Evolutionary conservation across 2,113 vertebrate genomes (phyloP), one percentile per base, ranked within the genome.

Genomic region (Stigmatopora argus): DNA sequence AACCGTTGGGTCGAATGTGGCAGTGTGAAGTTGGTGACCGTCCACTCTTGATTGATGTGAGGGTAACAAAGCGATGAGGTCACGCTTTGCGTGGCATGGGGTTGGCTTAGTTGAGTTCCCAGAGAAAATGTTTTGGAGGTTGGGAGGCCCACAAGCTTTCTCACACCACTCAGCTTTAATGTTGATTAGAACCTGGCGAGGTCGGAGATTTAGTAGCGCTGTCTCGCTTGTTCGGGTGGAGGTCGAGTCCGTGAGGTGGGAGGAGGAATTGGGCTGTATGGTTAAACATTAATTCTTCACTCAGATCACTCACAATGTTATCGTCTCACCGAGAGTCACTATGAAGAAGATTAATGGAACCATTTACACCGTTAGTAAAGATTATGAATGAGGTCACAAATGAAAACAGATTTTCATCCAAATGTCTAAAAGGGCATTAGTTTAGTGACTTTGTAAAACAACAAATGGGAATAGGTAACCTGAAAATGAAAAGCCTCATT

Each of bases 301-400:
- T 81, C 73, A 74, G 85, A 73, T 74, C 69, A 64, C 67, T 1
- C 10, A 66, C 63, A 69, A 56, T 59, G 38, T 69, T 66, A 56
- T 55, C 72, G 62, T 79, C 34, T 2, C 35, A 72, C 52, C 64
- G 62, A 75, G 73, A 66, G 78, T 87, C 78, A 78, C 75, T 70
- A 78, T 78, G 78, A 83, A 61, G 70, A 84, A 78, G 87, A 80
- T 69, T 65, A 84, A 84, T 82, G 84, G 89, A 88, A 90, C 87
- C 77, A 82, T 41, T 87, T 76, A 86, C 84, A 89, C 85, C 70
- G 86, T 70, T 64, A 75, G 77, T 55, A 61, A 78, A 76, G 63
- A 62, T 19, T 4, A 70, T 77, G 76, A 72, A 85, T 82, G 67
- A 67, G 83, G 79, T 88, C 67, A 85, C 81, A 83, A 78, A 60